A percentile compares a stretch with the other conserved stretches of the same genome.
Evolutionary conservation across 35 echinoderm and acorn worm species (phyloP).

Genomic region (Apostichopus japonicus): DNA sequence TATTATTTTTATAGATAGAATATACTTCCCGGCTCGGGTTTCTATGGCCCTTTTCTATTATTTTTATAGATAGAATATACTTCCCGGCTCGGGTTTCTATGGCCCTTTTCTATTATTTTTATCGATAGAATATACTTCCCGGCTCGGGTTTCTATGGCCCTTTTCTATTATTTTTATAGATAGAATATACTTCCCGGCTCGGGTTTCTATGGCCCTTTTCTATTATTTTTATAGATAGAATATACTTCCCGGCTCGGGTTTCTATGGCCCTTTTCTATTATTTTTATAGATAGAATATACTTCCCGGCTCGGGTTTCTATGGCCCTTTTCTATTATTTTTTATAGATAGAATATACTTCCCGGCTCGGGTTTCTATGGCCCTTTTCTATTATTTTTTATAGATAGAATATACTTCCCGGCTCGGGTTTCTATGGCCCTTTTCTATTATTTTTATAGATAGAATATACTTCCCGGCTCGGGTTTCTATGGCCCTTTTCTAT

Average conservation of each 20-base stretch:
- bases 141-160: constrained; percentile 96
- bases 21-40: constrained; percentile 90
- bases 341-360: constrained; percentile 91
- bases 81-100: constrained; percentile 88
- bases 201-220: constrained; percentile 98
- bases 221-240: constrained; percentile 79
- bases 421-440: constrained; percentile 97
- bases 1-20: constrained; percentile 79
- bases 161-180: constrained; percentile 75
- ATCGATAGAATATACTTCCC: constrained; percentile 90
- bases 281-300: constrained; percentile 88
- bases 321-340: constrained; percentile 76
- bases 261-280: constrained; percentile 89
- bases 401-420: constrained; percentile 89
- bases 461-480: constrained; percentile 85
- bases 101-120: constrained; percentile 75
- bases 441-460: constrained; percentile 79
- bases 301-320: constrained; percentile 88
- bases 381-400: constrained; percentile 65
- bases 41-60: constrained; percentile 89
- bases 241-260: constrained; percentile 90
- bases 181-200: constrained; percentile 85
- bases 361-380: constrained; percentile 95
- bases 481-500: constrained; percentile 99
- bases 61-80: constrained; percentile 88